Base-by-base conservation (phyloP, 2,113 vertebrate species). In the Rostratula benghalensis region DNA sequence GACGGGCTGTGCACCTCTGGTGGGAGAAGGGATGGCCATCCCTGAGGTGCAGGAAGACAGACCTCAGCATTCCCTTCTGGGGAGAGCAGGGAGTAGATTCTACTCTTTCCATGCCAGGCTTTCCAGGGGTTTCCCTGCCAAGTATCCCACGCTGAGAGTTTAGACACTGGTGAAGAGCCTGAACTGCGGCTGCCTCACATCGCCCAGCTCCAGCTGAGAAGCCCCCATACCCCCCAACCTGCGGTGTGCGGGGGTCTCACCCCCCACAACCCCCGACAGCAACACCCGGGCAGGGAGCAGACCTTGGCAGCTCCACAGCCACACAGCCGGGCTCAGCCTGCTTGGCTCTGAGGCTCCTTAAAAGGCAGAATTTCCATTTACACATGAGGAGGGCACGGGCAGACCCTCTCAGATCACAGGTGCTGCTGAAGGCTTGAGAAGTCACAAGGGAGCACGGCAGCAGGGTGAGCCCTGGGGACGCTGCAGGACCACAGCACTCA, bases 1-100 rank as follows among this genome's bases (percentile, higher is more conserved):
- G 22, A 51, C 0, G 2, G 53, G 46, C 54, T 9, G 3, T 3
- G 19, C 1, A 1, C 11, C 37, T 28, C 6, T 1, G 3, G 23
- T 5, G 25, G 0, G 5, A n/a, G 70, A 13, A 18, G 50, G 19
- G 15, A 13, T 0, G 2, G 13, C 41, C 59, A 4, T 11, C 48
- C 10, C 18, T 13, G 43, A 57, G 45, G 30, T 2, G 43, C n/a
- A 17, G 1, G 7, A 46, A 13, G 18, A 61, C 7, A 43, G 5
- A 31, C 8, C 41, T 28, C 18, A 9, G 57, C 1, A 0, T 20
- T 30, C 37, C 16, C 50, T 45, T 51, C 5, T 21, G 21, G 24
- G 35, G 31, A 59, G 50, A 14, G 51, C 77, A 21, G 1, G 13
- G 51, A 28, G 37, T 4, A 67, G 60, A 24, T 45, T 8, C 53